Base-by-base conservation (phyloP, 2,113 vertebrate species). In the Thamnophis sirtalis region DNA sequence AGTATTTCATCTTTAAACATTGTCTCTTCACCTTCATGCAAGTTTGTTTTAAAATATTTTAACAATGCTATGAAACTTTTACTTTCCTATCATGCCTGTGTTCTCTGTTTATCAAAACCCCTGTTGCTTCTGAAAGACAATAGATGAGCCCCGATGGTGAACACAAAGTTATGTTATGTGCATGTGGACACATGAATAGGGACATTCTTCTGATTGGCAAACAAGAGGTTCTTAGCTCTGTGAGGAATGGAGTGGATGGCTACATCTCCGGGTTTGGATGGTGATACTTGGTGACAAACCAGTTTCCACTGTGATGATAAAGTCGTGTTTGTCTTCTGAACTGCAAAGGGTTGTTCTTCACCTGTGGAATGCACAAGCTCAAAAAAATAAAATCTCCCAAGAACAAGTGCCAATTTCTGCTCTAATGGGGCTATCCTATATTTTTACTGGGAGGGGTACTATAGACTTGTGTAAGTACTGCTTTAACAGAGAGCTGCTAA, bases 91-190 rank as follows among this genome's bases (percentile, higher is more conserved):
- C 96, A 95, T 96, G 91, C 80, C 95, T 84, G 95, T 95, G 94
- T 96, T 96, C 96, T 93, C 94, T 94, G 93, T 95, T 96, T 96
- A 95, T 97, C 94, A 92, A 96, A 95, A 96, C 94, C 95, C 93
- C 95, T 96, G 95, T 96, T 92, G 95, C 95, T 96, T 97, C 96
- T 97, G 92, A 95, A 95, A 96, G 96, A 95, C 95, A 95, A 95
- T 95, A 95, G 92, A 92, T 97, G 94, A 43, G 92, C 96, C 95
- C 94, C 95, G 95, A 94, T 94, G 95, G 92, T 96, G 86, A 51
- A 56, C 9, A 1, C 84, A 86, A 49, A 86, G 24, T 11, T 87
- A n/a, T 49, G 24, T 9, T 26, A 9, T 54, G 95, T 96, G 94
- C 95, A 9, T 95, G 95, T 89, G 9, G 28, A 9, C 63, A 80